phyloP scores from a whole-genome alignment of 2,797 vertebrate genomes.

The Anomalospiza imberbis region DNA sequence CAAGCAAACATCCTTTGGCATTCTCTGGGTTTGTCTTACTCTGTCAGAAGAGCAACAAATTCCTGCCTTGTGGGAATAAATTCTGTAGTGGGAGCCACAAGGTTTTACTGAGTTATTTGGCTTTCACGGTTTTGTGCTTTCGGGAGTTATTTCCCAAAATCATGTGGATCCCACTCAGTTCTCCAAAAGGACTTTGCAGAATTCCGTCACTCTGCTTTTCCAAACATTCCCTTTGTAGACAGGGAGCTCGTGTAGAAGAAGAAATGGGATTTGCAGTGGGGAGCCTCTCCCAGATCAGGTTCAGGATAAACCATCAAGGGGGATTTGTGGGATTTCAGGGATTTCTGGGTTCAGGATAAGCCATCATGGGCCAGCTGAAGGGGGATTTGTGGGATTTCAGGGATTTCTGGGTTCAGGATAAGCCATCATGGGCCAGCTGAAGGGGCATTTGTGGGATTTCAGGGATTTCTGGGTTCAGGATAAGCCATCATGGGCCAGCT shows the following conservation, averaged over 20 bases:
- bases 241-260: background rate
- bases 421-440: no score
- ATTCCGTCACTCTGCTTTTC: background rate
- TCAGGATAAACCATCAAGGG: no score
- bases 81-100: background rate
- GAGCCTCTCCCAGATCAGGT: no score
- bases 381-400: no score
- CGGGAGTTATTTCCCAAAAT: background rate
- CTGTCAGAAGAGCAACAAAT: background rate
- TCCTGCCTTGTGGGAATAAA: background rate
- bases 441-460: no score
- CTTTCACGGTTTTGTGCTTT: background rate
- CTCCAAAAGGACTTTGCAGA: background rate
- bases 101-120: background rate
- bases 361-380: no score
- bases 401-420: no score
- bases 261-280: background rate
- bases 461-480: no score
- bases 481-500: no score
- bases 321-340: no score
- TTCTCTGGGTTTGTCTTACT: background rate
- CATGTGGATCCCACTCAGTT: background rate
- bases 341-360: no score
- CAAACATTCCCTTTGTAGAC: fast-evolving
- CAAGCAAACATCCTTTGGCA: background rate